Conservation (phyloP, 2,888 invertebrate species). For the Aleiodes alternator region DNA sequence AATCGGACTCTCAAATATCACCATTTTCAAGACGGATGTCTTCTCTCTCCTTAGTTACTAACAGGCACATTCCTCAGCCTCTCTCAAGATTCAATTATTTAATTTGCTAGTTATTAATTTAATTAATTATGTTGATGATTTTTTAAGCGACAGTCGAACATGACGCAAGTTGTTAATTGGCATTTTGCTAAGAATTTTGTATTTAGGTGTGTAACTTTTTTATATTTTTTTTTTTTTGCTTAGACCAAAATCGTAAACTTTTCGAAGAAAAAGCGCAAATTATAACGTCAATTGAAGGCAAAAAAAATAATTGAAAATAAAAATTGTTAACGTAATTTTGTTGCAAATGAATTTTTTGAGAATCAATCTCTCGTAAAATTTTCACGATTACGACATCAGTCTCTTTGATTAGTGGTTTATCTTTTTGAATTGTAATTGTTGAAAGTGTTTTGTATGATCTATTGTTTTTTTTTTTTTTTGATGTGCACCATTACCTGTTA, state of each 20-base stretch:
- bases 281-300: not conserved
- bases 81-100: slow-evolving; percentile 1
- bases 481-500: slow-evolving; percentile 78
- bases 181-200: slow-evolving; percentile 24
- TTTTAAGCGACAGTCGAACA: slow-evolving; percentile 16
- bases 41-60: slow-evolving; percentile 18
- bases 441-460: slow-evolving; percentile 38
- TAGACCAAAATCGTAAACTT: slow-evolving; percentile 37
- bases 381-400: slow-evolving; percentile 41
- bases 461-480: slow-evolving; percentile 31
- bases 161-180: slow-evolving; percentile 28
- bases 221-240: not conserved
- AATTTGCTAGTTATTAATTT: slow-evolving; percentile 8
- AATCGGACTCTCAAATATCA: slow-evolving; percentile 54
- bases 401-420: slow-evolving; percentile 17
- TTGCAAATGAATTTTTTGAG: not conserved
- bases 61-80: slow-evolving; percentile 8
- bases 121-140: slow-evolving; percentile 28
- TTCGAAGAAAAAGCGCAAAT: slow-evolving; percentile 28
- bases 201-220: not conserved
- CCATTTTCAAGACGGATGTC: slow-evolving; percentile 4
- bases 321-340: not conserved
- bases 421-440: slow-evolving; percentile 37
- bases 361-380: not conserved
- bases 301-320: slow-evolving; percentile 4